Evolutionary conservation across 2,888 invertebrate genomes (phyloP), one percentile per base, ranked within the genome.

Genomic region (Lochmaea capreae): DNA sequence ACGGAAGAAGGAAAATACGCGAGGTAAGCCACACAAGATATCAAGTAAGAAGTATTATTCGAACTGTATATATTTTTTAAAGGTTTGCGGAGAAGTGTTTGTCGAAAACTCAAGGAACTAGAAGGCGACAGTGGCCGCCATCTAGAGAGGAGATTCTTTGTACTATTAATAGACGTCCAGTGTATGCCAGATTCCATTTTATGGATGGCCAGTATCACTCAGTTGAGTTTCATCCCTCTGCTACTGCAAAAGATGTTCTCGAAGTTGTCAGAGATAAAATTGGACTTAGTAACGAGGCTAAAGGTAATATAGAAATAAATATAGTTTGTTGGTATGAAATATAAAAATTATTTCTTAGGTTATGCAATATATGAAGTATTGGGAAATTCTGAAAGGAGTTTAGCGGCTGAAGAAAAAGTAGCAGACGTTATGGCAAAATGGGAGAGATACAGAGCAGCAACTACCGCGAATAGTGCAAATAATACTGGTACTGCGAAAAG

Each of bases 1-100:
- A 95, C 96, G 0, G 97, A 97, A 86, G 97, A 98, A 87, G 97
- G 97, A 59, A 96, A 96, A 88, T 98, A 95, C 87, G 97, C 98
- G 0, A 66, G 78, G 33, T 71, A 46, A 22, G 61, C 12, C 12
- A 52, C 8, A 33, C 33, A 8, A 33, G 8, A 8, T 8, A 33
- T 1, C 6, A 6, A 33, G 0, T 33, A 62, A 14, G 33, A 22
- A 65, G 12, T 22, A 33, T 9, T 54, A 22, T 42, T 14, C 42
- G 18, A 22, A 62, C 62, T 42, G 6, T 9, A 18, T 67, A 39
- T 65, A 46, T 63, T n/a, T 63, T 18, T 63, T 71, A 46, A 43
- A 88, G 97, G 78, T 95, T 97, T 85, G 96, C 97, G 12, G 96
- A 97, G 83, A 95, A 95, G 90, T 94, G 94, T 84, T 88, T 95